Percentiles rank a stretch among this genome's conserved stretches.
phyloP scores from a whole-genome alignment of 1,140 invertebrate genomes.

The Trichonephila clavipes region DNA sequence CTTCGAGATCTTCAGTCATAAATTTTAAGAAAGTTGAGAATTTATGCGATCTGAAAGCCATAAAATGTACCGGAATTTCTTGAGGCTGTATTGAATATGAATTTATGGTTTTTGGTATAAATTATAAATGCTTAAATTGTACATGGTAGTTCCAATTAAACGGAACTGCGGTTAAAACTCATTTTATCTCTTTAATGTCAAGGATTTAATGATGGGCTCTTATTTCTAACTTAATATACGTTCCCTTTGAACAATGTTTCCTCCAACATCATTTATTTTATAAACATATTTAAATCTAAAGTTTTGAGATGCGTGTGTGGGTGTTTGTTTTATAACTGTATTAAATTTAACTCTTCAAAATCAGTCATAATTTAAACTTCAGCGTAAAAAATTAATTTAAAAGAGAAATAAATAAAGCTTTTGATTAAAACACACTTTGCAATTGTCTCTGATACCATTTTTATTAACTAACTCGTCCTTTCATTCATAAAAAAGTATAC shows the following conservation, averaged over 20 bases:
- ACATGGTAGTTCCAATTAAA: neutral
- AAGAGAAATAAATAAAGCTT: too few species aligned
- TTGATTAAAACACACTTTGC: too few species aligned
- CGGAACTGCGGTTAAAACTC: neutral
- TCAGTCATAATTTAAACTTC: too few species aligned
- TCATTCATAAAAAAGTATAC: too few species aligned
- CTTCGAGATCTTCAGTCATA: neutral
- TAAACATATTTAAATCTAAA: neutral
- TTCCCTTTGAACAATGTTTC: neutral
- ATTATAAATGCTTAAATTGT: neutral
- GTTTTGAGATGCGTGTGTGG: too few species aligned
- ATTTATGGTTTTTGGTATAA: conserved; percentile 20
- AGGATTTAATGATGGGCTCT: neutral
- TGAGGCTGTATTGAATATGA: neutral
- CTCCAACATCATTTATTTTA: neutral
- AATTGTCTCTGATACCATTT: too few species aligned
- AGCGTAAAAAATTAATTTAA: too few species aligned
- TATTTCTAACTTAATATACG: neutral
- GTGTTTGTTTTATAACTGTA: too few species aligned
- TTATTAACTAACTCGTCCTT: too few species aligned
- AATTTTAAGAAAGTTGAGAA: neutral
- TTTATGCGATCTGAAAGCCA: conserved; percentile 12
- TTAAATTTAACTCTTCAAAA: too few species aligned
- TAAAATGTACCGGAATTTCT: neutral
- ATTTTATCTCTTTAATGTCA: neutral